Evolutionary conservation across 2,888 invertebrate genomes (phyloP).

Genomic region (Agrotis clavis): DNA sequence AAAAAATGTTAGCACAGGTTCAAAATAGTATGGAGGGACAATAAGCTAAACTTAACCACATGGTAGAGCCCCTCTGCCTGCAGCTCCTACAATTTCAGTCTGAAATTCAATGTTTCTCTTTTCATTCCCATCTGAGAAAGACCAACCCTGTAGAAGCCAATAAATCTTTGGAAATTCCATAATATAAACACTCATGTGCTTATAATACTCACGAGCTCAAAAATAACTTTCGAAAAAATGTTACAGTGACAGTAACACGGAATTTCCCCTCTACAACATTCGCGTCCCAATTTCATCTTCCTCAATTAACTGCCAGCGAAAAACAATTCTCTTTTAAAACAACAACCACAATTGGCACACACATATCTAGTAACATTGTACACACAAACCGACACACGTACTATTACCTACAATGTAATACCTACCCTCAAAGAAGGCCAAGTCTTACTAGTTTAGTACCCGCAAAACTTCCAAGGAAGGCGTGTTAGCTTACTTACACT

Average conservation of each 20-base stretch:
- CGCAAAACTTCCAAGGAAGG: slow-evolving; percentile 32
- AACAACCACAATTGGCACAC: slow-evolving; percentile 12
- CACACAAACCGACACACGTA: slow-evolving; percentile 15
- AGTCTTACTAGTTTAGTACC: slow-evolving; percentile 19
- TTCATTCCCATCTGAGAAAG: too few relatives aligned
- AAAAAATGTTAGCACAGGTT: too few relatives aligned
- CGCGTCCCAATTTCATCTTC: slow-evolving; percentile 33
- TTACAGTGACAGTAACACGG: slow-evolving; percentile 3
- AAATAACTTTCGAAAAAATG: slow-evolving; percentile 1
- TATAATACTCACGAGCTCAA: too few relatives aligned
- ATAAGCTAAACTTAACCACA: too few relatives aligned
- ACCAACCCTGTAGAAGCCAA: too few relatives aligned
- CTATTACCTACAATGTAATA: not conserved
- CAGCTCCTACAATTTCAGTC: too few relatives aligned
- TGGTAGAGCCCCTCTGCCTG: too few relatives aligned
- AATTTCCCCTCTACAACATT: slow-evolving; percentile 17
- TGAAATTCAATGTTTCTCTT: too few relatives aligned
- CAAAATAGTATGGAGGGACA: too few relatives aligned
- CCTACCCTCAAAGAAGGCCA: slow-evolving; percentile 8
- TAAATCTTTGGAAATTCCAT: too few relatives aligned
- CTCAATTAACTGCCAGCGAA: slow-evolving; percentile 39
- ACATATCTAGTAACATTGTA: not conserved
- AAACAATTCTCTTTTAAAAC: slow-evolving; percentile 12
- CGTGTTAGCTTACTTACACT: slow-evolving; percentile 43
- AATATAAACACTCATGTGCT: too few relatives aligned